Conservation (phyloP, 2,113 vertebrate genomes). For the Amia ocellicauda region DNA sequence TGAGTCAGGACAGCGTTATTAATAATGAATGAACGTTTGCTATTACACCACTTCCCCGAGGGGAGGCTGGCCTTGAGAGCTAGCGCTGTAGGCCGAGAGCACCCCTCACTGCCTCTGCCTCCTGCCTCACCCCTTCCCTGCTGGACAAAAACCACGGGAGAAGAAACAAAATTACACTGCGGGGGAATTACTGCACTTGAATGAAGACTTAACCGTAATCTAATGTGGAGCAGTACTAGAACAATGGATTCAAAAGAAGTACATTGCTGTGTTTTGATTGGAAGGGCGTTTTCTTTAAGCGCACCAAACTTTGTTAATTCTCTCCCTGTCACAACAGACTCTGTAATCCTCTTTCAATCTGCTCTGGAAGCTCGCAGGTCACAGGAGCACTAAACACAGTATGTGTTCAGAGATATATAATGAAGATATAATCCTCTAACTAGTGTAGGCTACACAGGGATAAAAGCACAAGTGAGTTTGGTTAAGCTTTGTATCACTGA, state of each 20-base stretch:
- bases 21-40: conserved; percentile 13
- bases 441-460: too few species aligned
- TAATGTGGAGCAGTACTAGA: not conserved
- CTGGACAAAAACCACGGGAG: not conserved
- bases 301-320: not conserved
- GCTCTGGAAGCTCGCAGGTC: too few species aligned
- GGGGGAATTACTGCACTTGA: not conserved
- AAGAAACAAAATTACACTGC: not conserved
- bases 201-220: not conserved
- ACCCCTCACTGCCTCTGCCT: not conserved
- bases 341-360: not conserved
- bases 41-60: conserved; percentile 8
- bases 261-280: not conserved
- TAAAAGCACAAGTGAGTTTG: too few species aligned
- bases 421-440: too few species aligned
- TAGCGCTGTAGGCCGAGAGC: not conserved
- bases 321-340: not conserved
- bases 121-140: not conserved
- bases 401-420: too few species aligned
- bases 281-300: not conserved
- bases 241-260: not conserved
- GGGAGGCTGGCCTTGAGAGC: not conserved
- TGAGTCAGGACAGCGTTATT: not conserved
- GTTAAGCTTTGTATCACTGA: too few species aligned
- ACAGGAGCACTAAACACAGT: too few species aligned